Evolutionary conservation across 2,888 invertebrate species (phyloP).

Genomic region (Eristalis tenax): DNA sequence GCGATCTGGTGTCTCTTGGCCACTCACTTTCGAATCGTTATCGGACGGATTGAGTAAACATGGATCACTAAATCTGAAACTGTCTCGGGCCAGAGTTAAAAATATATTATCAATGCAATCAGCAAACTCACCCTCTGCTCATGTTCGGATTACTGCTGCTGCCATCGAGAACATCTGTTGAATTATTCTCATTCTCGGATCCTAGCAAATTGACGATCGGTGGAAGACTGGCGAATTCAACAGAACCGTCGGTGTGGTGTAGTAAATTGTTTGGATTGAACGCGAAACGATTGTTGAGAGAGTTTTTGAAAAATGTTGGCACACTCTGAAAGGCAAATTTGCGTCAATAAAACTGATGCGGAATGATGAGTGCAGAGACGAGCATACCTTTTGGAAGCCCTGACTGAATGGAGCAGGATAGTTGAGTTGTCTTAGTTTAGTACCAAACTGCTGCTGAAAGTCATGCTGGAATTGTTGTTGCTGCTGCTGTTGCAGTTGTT

Average conservation of each 20-base stretch:
- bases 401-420: conserved; percentile 77
- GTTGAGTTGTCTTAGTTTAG: conserved; percentile 46
- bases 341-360: conserved; percentile 2
- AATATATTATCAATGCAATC: conserved; percentile 3
- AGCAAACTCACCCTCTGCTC: conserved; percentile 76
- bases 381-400: conserved; percentile 79
- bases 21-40: conserved; percentile 80
- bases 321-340: conserved; percentile 69
- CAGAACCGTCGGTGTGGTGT: conserved; percentile 76
- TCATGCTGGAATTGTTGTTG: conserved; percentile 67
- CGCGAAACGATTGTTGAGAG: conserved; percentile 77
- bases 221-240: conserved; percentile 87
- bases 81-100: conserved; percentile 67
- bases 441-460: conserved; percentile 59
- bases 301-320: conserved; percentile 76
- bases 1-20: conserved; percentile 79
- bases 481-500: conserved; percentile 71
- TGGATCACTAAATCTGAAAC: conserved; percentile 81
- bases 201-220: conserved; percentile 84
- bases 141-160: conserved; percentile 80
- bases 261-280: conserved; percentile 74
- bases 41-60: conserved; percentile 80
- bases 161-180: conserved; percentile 79
- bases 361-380: background rate
- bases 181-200: conserved; percentile 79